A percentile compares a stretch with the other conserved stretches of the same genome.
phyloP scores from a whole-genome alignment of 1,140 invertebrate species.

The Babylonia areolata region DNA sequence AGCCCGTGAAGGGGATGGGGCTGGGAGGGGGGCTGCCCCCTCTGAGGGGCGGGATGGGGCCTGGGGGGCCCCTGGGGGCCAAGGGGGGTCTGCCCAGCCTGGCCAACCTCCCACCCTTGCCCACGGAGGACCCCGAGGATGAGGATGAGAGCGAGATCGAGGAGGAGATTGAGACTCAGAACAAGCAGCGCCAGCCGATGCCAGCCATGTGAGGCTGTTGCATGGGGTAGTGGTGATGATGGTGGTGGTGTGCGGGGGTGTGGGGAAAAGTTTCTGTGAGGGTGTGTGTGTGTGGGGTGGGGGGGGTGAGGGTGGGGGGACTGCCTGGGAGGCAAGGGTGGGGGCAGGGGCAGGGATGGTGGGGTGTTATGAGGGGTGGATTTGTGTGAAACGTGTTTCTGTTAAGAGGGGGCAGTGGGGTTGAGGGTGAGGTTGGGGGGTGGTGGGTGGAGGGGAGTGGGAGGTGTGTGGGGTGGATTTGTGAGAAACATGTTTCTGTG shows the following conservation, averaged over 20 bases:
- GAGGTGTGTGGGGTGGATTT: no score
- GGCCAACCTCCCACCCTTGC: constrained; percentile 37
- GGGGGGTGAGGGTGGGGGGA: no score
- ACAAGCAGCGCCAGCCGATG: not conserved
- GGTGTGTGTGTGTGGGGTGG: no score
- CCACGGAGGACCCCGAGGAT: constrained; percentile 47
- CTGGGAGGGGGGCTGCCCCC: constrained; percentile 2
- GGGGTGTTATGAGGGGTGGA: no score
- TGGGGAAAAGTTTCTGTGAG: not conserved
- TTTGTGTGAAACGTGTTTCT: no score
- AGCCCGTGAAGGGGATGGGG: not conserved
- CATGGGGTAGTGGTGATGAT: no score
- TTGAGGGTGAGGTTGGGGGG: not conserved
- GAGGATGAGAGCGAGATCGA: constrained; percentile 37
- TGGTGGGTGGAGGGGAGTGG: not conserved
- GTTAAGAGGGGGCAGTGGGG: no score
- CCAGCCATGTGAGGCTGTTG: constrained; percentile 24
- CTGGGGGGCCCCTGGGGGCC: not conserved
- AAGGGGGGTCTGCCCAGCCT: constrained; percentile 18
- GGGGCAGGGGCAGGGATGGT: no score
- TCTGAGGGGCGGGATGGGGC: not conserved
- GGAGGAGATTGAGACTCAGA: constrained; percentile 27
- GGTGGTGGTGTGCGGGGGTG: not conserved
- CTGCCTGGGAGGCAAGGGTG: no score
- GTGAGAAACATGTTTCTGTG: no score